Percentiles rank a stretch among this genome's conserved stretches.
These are phyloP conservation scores for Acromyrmex heyeri DNA, from an alignment of 1,140 invertebrate genomes.

Conservation along the genomic window DNA sequence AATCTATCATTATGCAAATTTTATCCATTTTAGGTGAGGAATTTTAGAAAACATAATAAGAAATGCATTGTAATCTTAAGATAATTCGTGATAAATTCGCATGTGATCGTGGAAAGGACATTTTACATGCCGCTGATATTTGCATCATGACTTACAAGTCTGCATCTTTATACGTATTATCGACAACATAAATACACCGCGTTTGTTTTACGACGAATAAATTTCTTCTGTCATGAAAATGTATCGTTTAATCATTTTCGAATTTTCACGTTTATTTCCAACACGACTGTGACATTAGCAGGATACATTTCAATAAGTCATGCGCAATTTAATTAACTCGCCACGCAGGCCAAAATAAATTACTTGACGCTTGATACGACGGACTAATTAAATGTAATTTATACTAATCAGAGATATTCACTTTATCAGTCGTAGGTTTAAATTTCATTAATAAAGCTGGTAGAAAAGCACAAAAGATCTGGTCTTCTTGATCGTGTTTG, in stretches of 20 bases:
- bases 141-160: neutral
- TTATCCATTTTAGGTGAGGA: neutral
- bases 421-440: neutral
- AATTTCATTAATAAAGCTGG: neutral
- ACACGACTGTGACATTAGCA: slow-evolving; percentile 19
- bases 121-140: neutral
- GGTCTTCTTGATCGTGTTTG: neutral
- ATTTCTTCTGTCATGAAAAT: slow-evolving; percentile 5
- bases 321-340: slow-evolving; percentile 51
- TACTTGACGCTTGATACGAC: slow-evolving; percentile 1
- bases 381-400: slow-evolving; percentile 29
- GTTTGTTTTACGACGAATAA: neutral
- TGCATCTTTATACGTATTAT: neutral
- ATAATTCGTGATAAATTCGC: neutral
- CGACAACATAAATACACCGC: neutral
- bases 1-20: neutral
- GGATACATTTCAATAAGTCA: slow-evolving; percentile 45
- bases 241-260: neutral
- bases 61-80: neutral
- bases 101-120: neutral
- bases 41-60: neutral
- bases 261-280: slow-evolving; percentile 25
- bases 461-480: neutral
- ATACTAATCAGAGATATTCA: slow-evolving; percentile 24
- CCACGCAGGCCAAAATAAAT: slow-evolving; percentile 5